A percentile compares a stretch with the other conserved stretches of the same genome.
Conservation (phyloP, 2,113 vertebrate species). For the Rhinopomastus cyanomelas region DNA sequence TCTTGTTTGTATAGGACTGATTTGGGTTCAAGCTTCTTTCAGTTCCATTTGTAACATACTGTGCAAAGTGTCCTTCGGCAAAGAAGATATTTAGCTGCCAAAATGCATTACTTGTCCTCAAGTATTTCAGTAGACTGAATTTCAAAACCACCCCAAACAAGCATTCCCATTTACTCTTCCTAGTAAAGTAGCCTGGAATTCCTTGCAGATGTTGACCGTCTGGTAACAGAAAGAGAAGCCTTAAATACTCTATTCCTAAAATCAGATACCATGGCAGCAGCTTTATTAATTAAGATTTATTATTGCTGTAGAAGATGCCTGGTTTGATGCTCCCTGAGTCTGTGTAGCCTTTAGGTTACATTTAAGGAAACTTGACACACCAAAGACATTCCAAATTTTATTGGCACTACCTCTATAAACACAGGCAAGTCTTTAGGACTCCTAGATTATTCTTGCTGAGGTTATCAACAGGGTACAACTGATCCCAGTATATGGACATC, state of each 20-base stretch:
- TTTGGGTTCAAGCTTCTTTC: constrained; percentile 40
- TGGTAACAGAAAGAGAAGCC: not conserved
- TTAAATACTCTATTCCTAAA: not conserved
- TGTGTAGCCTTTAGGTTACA: not conserved
- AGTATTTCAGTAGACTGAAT: not conserved
- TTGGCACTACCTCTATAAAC: not conserved
- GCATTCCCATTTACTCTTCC: not conserved
- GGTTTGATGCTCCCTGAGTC: not conserved
- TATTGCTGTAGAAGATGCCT: not conserved
- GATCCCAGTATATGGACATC: not conserved
- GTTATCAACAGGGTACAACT: not conserved
- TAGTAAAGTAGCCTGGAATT: not conserved
- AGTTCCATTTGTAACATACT: constrained; percentile 1
- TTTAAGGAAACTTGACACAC: not conserved
- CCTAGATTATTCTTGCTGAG: not conserved
- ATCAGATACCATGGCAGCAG: not conserved
- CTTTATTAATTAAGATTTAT: not conserved
- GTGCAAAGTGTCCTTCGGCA: constrained; percentile 2
- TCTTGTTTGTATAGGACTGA: constrained; percentile 17
- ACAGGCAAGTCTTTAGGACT: not conserved
- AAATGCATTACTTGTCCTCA: not conserved
- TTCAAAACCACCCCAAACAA: not conserved
- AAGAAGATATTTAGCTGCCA: constrained; percentile 29
- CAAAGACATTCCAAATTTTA: not conserved
- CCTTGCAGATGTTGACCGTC: not conserved